Percentiles rank a stretch among this genome's conserved stretches.
Evolutionary conservation across 2,113 vertebrate species (phyloP).

Genomic region (Elanus axillaris): DNA sequence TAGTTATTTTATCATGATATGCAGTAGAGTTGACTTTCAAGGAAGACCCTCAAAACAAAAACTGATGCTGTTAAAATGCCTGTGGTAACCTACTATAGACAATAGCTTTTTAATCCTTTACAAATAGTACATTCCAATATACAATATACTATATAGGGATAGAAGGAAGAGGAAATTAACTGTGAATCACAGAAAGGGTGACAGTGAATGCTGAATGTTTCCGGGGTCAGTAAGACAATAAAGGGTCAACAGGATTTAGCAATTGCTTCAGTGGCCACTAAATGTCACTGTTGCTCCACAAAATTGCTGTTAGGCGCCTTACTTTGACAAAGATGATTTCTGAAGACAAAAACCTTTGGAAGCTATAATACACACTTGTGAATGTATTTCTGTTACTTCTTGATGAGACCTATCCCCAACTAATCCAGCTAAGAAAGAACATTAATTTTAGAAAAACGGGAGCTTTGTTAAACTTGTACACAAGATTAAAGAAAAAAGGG

Average conservation of each 20-base stretch:
- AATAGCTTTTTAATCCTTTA: not conserved
- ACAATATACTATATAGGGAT: not conserved
- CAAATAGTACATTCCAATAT: not conserved
- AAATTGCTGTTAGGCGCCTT: not conserved
- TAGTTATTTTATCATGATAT: not conserved
- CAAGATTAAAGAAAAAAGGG: not conserved
- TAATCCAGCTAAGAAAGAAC: not conserved
- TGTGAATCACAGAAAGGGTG: not conserved
- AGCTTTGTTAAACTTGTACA: not conserved
- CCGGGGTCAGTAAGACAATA: fast-evolving
- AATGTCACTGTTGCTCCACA: slow-evolving; percentile 55
- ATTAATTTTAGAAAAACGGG: not conserved
- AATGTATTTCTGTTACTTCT: not conserved
- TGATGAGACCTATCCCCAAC: not conserved
- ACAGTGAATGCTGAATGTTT: not conserved
- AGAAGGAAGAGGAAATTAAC: not conserved
- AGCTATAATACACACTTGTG: not conserved
- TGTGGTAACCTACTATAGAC: not conserved
- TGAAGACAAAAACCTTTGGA: not conserved
- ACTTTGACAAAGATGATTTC: not conserved
- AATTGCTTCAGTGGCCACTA: slow-evolving; percentile 18
- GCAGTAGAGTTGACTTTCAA: not conserved
- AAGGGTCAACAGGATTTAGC: not conserved
- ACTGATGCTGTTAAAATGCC: not conserved
- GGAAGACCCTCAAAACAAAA: not conserved